Evolutionary conservation across 1,140 invertebrate genomes (phyloP), one percentile per base, ranked within the genome.

Genomic region (Aphelenchoides besseyi): DNA sequence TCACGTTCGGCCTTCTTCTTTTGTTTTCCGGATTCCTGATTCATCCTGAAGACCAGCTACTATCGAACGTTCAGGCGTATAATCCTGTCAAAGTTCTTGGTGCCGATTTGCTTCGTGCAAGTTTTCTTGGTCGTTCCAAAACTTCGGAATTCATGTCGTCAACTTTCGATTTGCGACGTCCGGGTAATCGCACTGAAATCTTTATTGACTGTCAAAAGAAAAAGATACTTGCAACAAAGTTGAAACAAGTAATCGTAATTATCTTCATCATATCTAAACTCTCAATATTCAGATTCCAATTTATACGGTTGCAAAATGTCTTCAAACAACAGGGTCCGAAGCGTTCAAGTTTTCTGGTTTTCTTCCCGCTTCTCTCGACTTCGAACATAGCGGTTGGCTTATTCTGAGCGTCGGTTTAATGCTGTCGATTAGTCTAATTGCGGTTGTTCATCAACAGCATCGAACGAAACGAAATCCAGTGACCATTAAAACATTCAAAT

Each of bases 21-120:
- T 16, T 75, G 8, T 76, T 66, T 18, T 72, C 71, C 12, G 71
- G 71, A 29, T 75, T 72, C 36, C 28, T 52, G n/a, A 64, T 75
- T 28, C 72, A 73, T 37, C 32, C 72, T 59, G 73, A 73, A 18
- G 74, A 73, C 1, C 72, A 73, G 48, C 16, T 69, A 18, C 16
- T 69, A 26, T 16, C 12, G 1, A 1, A 23, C 29, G 18, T 69
- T n/a, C 67, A 69, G 29, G 16, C 29, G 12, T 69, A 69, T 62
- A 69, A 69, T 70, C 67, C 67, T 68, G 29, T 71, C 12, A 69
- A 70, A 37, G 16, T 69, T 2, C 29, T 69, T 16, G 67, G 61
- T 0, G 59, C 67, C 12, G 67, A 69, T 35, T 23, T 71, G 61
- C 23, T 69, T 16, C 23, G 67, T 16, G 23, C 33, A 1, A 30